A percentile compares a stretch with the other conserved stretches of the same genome.
Conservation (phyloP, 2,797 vertebrate species). For the Darevskia nairensis region DNA sequence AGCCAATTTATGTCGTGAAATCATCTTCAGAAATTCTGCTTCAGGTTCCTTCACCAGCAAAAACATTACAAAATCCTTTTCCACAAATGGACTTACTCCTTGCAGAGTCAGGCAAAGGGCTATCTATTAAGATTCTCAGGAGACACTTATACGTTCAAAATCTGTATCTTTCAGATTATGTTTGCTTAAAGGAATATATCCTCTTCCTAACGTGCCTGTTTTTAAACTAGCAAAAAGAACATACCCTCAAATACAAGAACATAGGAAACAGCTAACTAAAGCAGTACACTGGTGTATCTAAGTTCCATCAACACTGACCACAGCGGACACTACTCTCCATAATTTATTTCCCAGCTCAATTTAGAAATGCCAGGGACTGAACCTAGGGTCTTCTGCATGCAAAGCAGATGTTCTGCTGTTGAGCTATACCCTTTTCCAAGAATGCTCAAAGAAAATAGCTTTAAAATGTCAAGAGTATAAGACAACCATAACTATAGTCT, state of each 20-base stretch:
- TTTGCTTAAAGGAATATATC: neutral
- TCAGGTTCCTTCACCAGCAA: no score
- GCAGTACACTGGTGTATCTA: no score
- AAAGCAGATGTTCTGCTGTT: no score
- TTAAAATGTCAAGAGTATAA: neutral
- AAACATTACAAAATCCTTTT: neutral
- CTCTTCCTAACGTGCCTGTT: no score
- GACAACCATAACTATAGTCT: neutral
- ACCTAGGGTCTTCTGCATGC: no score
- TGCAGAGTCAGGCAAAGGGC: neutral
- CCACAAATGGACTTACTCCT: neutral
- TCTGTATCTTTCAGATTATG: fast-evolving
- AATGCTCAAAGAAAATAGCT: neutral
- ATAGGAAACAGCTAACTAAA: no score
- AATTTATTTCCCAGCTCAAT: no score
- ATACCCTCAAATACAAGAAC: neutral
- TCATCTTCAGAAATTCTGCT: no score
- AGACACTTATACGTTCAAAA: fast-evolving
- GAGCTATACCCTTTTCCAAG: neutral
- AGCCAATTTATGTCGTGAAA: no score
- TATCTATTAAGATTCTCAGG: neutral
- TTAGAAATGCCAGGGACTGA: no score
- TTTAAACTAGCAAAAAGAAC: neutral
- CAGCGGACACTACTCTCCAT: no score
- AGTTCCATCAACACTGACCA: no score